Evolutionary conservation across 2,113 vertebrate species (phyloP), one percentile per base, ranked within the genome.

Genomic region (Antechinus stuartii): DNA sequence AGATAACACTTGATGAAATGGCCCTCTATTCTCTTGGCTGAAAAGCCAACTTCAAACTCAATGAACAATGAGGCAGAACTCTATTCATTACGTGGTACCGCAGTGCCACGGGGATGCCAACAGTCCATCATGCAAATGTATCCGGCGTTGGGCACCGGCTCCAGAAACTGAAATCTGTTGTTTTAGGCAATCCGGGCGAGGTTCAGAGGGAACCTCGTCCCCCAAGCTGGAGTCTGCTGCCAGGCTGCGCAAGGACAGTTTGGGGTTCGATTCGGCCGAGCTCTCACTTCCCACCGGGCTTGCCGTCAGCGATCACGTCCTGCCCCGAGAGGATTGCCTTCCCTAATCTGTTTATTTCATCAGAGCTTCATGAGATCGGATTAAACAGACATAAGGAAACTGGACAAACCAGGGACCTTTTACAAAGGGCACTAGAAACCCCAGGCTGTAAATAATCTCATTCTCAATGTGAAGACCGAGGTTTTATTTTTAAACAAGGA

Each of bases 311-410:
- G 68, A n/a, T 76, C 57, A 54, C 84, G 55, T 42, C 89, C 94
- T 4, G 84, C 49, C 91, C 92, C 90, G 91, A 46, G 96, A 96
- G 96, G 89, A 91, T 14, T 92, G 57, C 89, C 27, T 89, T 96
- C 55, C 19, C 89, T 14, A 91, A 57, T 3, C 89, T 76, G 35
- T 76, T 76, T 42, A 76, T 76, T 76, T n/a, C 68, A 76, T 76
- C 68, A n/a, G 56, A 68, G 25, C 91, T 92, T 89, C 57, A 76
- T 57, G 91, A 89, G 57, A 92, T 92, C 92, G 91, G 57, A 6
- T 93, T 95, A 95, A 91, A 23, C 7, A 89, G 49, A 96, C 30
- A 61, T n/a, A 94, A 23, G 89, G 96, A 97, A 96, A 16, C 94
- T 90, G 57, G 95, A 91, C 91, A 55, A 76, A n/a, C 7, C 47